Evolutionary conservation across 2,113 vertebrate genomes (phyloP), one percentile per base, ranked within the genome.

Genomic region (Arvicanthis niloticus): DNA sequence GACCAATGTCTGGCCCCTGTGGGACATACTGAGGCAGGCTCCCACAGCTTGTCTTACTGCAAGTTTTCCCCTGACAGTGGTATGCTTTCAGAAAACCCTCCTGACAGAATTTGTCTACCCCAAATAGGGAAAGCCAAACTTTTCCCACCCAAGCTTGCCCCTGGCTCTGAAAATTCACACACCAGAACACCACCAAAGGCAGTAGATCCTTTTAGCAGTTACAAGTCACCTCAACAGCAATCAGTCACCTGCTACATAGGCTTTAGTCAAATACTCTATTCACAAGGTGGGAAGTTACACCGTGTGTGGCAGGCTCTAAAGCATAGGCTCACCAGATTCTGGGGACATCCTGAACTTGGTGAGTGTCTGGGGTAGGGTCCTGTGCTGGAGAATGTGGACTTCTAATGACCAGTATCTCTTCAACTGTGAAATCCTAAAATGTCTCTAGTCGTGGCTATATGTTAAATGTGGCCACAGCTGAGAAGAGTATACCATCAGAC

Each of bases 381-480:
- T 40, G 13, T 45, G 70, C 34, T 42, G 76, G 0, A 22, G 80
- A 37, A 9, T 6, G 21, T 15, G 2, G 58, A 62, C 37, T 24
- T 73, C n/a, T 6, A 17, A 1, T 16, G 19, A 48, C 24, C 9
- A 34, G 31, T 9, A 70, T 22, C 8, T 19, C 31, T 78, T 89
- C 34, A 51, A 51, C 51, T 51, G 51, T 11, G 51, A 51, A 51
- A 51, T 51, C 51, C 51, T 51, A 29, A 53, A 53, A 42, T 1
- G 65, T 40, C 48, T 81, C 40, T 5, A 82, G 70, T 48, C 45
- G 45, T 0, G 67, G 77, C 5, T 29, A 34, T 48, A 51, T 51
- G 11, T 29, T n/a, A 58, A 19, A 4, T 1, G n/a, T 40, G 22
- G 10, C 10, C 24, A 48, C 12, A 37, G 12, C 0, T 48, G 62